Evolutionary conservation across 2,113 vertebrate species (phyloP), one percentile per base, ranked within the genome.

Genomic region (Albula glossodonta): DNA sequence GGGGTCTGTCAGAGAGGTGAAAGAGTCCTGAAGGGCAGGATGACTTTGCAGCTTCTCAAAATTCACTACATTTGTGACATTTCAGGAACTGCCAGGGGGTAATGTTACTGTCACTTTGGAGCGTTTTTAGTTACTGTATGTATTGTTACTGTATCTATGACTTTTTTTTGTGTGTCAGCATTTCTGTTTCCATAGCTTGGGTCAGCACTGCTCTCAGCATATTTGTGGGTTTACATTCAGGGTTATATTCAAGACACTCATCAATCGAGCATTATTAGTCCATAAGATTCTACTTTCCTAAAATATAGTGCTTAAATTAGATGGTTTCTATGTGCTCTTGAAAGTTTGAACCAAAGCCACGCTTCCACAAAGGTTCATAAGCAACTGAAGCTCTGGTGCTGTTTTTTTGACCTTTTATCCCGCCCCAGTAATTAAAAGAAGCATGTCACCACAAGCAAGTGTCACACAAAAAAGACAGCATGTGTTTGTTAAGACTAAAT

Each of bases 371-470:
- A 80, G 10, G 13, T 51, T 5, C 41, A 48, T 49, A 31, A 80
- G 48, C 50, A 49, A 11, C 41, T 51, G 41, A 12, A 80, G 41
- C 17, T 51, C 78, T 51, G 41, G 22, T 3, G n/a, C 41, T 80
- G 78, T 48, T 53, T 80, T 48, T 78, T 22, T 82, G 22, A 82
- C 17, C 80, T 82, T 82, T 56, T 51, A 56, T 51, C 51, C 13
- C 51, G 9, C 19, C 80, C 80, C 51, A n/a, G 19, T 22, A 63
- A 57, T 82, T 48, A 57, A 41, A 19, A 57, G 25, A n/a, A 25
- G 52, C 25, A 5, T 57, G 31, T 82, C 66, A 19, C 5, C 25
- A 78, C 41, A 85, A 70, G 51, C 78, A 78, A 22, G 48, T 41
- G 79, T 79, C 81, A 81, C 50, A 81, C 0, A 49, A 85, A 4